phyloP scores from a whole-genome alignment of 2,888 invertebrate species.

The Drosophila lacicola region DNA sequence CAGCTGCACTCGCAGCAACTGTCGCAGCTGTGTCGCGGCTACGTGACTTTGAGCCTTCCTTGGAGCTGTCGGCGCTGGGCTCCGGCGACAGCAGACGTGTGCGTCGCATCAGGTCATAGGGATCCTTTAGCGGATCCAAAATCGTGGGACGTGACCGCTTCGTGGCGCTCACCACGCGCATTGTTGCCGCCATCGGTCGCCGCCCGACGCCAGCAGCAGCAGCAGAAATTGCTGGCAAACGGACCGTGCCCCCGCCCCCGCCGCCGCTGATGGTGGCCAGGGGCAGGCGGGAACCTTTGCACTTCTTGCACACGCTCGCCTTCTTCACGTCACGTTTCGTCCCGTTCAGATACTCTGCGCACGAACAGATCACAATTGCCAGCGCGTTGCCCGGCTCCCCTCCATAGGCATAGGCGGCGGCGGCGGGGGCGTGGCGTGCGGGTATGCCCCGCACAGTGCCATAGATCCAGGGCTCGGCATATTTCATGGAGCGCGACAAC shows the following conservation, averaged over 20 bases:
- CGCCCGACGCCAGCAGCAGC: conserved; percentile 58
- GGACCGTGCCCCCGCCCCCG: conserved; percentile 89
- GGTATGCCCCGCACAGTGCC: conserved; percentile 89
- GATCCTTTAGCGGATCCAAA: conserved; percentile 89
- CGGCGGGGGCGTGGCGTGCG: conserved; percentile 83
- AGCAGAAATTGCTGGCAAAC: conserved; percentile 82
- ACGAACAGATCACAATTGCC: conserved; percentile 92
- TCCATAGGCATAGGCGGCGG: conserved; percentile 60
- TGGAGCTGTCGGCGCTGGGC: conserved; percentile 53
- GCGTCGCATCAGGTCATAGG: conserved; percentile 93
- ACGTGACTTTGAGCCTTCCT: conserved; percentile 78
- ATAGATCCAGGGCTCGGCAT: conserved; percentile 94
- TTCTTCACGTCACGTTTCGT: conserved; percentile 91
- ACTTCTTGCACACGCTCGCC: conserved; percentile 92
- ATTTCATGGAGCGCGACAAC: conserved; percentile 93
- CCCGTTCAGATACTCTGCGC: conserved; percentile 92
- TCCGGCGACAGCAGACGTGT: conserved; percentile 90
- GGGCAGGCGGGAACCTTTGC: conserved; percentile 92
- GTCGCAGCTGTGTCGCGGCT: conserved; percentile 26
- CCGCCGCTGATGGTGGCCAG: conserved; percentile 89
- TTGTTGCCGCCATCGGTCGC: conserved; percentile 86
- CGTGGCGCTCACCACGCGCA: conserved; percentile 87
- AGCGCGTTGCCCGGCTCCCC: conserved; percentile 46
- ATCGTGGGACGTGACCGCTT: conserved; percentile 88
- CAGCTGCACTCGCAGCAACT: too few species aligned